Base-by-base conservation (phyloP, 2,797 vertebrate species). In the Rhinatrema bivittatum region DNA sequence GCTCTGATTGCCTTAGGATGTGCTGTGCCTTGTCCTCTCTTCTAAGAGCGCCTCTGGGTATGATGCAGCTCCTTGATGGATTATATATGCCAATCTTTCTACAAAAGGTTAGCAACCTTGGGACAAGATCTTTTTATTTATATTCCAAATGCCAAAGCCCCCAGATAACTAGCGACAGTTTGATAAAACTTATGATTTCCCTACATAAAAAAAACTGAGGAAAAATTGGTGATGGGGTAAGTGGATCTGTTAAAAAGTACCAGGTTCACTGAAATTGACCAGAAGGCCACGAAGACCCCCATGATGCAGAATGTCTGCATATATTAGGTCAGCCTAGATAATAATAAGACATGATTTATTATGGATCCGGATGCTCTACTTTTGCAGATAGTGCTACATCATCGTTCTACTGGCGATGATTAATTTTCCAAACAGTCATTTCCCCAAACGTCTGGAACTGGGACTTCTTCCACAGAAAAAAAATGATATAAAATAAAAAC, bases 21-120 rank as follows among this genome's bases (percentile, higher is more conserved):
- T 48, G 37, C 42, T 57, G 53, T 25, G 46, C 57, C 37, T 50
- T 46, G 34, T 31, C 10, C 33, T 16, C 8, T 17, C 45, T 35
- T 26, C 51, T 32, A 51, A 16, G 46, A 36, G n/a, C 20, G n/a
- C 20, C 29, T 40, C 39, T 10, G 6, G 29, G 25, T 15, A 49
- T 10, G 51, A 47, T 32, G 14, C 14, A 30, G 17, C n/a, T 42
- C 43, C 36, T 48, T 49, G 45, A 58, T 34, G 22, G 20, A 51
- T 39, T 38, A 27, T 20, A 21, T 1, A 28, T 36, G 44, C 46
- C 6, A 15, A 10, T 31, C n/a, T 55, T 38, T 42, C 32, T 20
- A 8, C 37, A 37, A 16, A n/a, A n/a, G n/a, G 4, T n/a, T n/a
- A 6, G 18, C 12, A 18, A 29, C 20, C 18, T 41, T 13, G 16